Percentiles rank a stretch among this genome's conserved stretches.
phyloP scores from a whole-genome alignment of 2,888 invertebrate species.

The Caenorhabditis afra region DNA sequence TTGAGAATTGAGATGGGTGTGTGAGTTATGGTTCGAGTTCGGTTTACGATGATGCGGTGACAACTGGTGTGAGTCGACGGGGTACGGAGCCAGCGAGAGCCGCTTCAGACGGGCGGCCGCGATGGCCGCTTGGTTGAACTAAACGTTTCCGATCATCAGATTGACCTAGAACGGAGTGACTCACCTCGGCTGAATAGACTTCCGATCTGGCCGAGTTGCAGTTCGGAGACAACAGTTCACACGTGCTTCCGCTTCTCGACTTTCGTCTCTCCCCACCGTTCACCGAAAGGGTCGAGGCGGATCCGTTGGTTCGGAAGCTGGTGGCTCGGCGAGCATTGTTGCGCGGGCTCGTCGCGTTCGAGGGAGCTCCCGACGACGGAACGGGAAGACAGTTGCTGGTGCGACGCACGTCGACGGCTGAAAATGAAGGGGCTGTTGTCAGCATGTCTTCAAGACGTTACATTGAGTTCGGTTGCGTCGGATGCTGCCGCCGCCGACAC shows the following conservation, averaged over 20 bases:
- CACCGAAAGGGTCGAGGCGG: conserved; percentile 31
- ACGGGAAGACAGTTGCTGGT: conserved; percentile 34
- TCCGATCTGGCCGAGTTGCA: conserved; percentile 25
- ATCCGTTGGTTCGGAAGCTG: conserved; percentile 37
- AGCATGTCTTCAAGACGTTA: conserved; percentile 1
- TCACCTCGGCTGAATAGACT: conserved; percentile 48
- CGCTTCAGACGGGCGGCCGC: conserved; percentile 59
- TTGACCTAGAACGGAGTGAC: not conserved
- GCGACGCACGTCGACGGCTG: conserved; percentile 44
- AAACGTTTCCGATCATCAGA: conserved; percentile 8
- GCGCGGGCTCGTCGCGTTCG: conserved; percentile 4
- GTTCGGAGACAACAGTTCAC: conserved; percentile 31
- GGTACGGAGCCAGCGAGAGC: conserved; percentile 47
- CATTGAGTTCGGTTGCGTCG: conserved; percentile 46
- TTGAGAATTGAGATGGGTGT: not conserved
- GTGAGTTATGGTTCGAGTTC: not conserved
- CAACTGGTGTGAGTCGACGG: not conserved
- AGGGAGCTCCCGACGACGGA: not conserved
- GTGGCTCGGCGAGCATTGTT: conserved; percentile 20
- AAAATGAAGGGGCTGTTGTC: conserved; percentile 1
- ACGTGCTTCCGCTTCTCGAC: conserved; percentile 22
- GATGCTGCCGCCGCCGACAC: conserved; percentile 38
- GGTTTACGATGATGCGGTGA: conserved; percentile 8
- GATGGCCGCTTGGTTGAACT: conserved; percentile 60
- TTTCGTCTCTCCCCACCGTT: conserved; percentile 28